phyloP scores from a whole-genome alignment of 2,888 invertebrate species.

The Xylota sylvarum region DNA sequence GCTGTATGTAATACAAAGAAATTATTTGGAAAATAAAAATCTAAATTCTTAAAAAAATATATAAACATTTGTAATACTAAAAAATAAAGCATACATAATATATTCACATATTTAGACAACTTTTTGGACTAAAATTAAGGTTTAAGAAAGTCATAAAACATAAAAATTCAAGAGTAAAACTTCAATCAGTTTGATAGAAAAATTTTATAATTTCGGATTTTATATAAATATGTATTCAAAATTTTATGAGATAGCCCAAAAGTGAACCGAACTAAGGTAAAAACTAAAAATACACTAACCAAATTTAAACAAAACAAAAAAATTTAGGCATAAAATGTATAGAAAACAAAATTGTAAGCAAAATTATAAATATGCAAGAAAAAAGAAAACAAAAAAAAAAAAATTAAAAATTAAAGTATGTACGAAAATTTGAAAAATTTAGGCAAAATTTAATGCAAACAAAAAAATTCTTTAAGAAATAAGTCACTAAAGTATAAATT shows the following conservation, averaged over 20 bases:
- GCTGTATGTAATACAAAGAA: slow-evolving; percentile 78
- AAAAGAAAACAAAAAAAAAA: slow-evolving; percentile 10
- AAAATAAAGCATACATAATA: slow-evolving; percentile 55
- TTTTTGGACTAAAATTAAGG: slow-evolving; percentile 57
- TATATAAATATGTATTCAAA: slow-evolving; percentile 68
- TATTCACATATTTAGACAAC: slow-evolving; percentile 76
- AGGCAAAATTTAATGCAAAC: slow-evolving; percentile 72
- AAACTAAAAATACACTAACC: slow-evolving; percentile 74
- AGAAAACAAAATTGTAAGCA: slow-evolving; percentile 74
- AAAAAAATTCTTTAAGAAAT: slow-evolving; percentile 63
- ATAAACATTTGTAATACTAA: slow-evolving; percentile 58
- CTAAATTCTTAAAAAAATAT: slow-evolving; percentile 63
- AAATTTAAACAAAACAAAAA: slow-evolving; percentile 57
- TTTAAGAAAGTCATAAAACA: slow-evolving; percentile 42
- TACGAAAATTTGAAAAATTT: slow-evolving; percentile 77
- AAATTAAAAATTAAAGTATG: slow-evolving; percentile 56
- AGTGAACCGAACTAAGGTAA: slow-evolving; percentile 55
- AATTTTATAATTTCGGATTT: slow-evolving; percentile 75
- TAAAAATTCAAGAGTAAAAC: slow-evolving; percentile 45
- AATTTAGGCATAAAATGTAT: slow-evolving; percentile 77
- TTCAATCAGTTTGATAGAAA: slow-evolving; percentile 67
- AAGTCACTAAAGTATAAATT: slow-evolving; percentile 78
- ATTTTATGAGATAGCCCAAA: slow-evolving; percentile 69
- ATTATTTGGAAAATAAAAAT: slow-evolving; percentile 72
- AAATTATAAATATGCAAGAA: slow-evolving; percentile 61